These are phyloP conservation scores for Actinostola sp. DNA, from an alignment of 92 coral and sea anemone genomes.

Conservation along the genomic window DNA sequence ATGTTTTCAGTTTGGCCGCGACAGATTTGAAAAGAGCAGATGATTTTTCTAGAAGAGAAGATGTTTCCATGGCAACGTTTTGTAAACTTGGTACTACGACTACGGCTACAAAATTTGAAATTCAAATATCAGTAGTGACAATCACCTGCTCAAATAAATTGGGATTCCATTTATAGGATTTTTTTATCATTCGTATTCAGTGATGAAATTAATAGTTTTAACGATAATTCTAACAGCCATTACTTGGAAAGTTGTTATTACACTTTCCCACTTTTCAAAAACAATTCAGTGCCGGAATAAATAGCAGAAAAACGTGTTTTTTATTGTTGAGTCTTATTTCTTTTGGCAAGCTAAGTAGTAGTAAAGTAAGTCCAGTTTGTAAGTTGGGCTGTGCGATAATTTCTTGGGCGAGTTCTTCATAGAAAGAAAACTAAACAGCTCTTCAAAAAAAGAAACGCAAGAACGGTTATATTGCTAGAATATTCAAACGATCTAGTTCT, in stretches of 20 bases:
- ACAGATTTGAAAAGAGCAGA: background rate
- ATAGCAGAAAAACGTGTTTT: background rate
- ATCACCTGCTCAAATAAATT: conserved; percentile 6
- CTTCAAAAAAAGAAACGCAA: no score
- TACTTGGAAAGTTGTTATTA: background rate
- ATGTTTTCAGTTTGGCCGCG: no score
- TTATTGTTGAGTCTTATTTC: no score
- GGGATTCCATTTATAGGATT: background rate
- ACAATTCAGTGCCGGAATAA: no score
- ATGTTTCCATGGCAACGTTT: conserved; percentile 3
- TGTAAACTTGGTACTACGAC: background rate
- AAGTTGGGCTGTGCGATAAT: no score
- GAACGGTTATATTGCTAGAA: no score
- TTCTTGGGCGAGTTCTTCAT: no score
- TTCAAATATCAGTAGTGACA: background rate
- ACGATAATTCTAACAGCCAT: background rate
- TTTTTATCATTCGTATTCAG: background rate
- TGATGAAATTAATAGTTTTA: background rate
- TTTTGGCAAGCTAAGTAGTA: no score
- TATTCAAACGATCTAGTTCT: no score
- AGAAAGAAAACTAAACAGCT: no score
- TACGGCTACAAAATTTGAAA: background rate
- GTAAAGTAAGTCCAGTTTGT: no score
- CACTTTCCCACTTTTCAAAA: no score
- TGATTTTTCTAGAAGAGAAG: background rate